Evolutionary conservation across 2,888 invertebrate genomes (phyloP), one percentile per base, ranked within the genome.

Genomic region (Stratiomys singularior): DNA sequence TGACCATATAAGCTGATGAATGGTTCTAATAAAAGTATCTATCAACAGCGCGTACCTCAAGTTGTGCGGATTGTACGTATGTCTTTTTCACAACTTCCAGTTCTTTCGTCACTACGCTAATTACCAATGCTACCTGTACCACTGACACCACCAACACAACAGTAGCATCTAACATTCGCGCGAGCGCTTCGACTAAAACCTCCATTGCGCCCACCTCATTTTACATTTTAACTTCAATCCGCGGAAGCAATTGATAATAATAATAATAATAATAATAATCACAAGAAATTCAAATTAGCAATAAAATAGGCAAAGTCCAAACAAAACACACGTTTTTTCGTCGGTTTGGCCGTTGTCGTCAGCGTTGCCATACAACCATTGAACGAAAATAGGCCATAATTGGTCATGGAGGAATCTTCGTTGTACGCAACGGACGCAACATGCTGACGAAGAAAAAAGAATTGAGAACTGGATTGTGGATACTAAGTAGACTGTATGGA

Each of bases 1-100:
- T 74, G 30, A 74, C 74, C 74, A 74, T 74, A 74, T 58, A 74
- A 74, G 74, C 60, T 58, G 21, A 74, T 74, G 74, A 74, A 74
- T 46, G 46, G 25, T 69, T 74, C 58, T 74, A 58, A 58, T 74
- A 58, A 37, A 56, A 56, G 28, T 64, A 37, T 66, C 37, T n/a
- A 52, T 18, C 47, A 37, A 37, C n/a, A n/a, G n/a, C 3, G 37
- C 25, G 18, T 67, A 44, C 27, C 1, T 3, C 37, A n/a, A 37
- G 23, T 67, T 37, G 23, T 21, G 21, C 37, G n/a, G 64, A n/a
- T 28, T n/a, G 28, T 64, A 28, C 27, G 64, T 18, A 23, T 60
- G 25, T 52, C 52, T 60, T 60, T 60, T 44, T 18, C 67, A 21
- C 67, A 46, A 64, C 21, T 37, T 30, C 67, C 44, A 67, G 67